Base-by-base conservation (phyloP, 23 tunicate genomes). In the Halocynthia aurantium region DNA sequence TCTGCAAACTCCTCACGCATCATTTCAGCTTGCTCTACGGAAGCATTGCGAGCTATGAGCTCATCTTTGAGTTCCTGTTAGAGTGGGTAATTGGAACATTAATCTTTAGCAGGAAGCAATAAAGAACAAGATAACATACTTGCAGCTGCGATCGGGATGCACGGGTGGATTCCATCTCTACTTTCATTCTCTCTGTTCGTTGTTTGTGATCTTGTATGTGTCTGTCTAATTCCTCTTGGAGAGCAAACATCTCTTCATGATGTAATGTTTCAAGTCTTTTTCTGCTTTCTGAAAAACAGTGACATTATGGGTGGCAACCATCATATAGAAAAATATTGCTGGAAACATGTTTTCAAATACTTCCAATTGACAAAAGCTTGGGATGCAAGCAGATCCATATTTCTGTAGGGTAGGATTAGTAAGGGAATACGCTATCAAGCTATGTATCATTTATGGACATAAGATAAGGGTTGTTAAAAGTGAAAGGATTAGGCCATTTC, bases 261-360 rank as follows among this genome's bases (percentile, higher is more conserved):
- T 88, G 95, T n/a, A 88, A 84, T 15, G 95, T 57, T 50, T 86
- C 95, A 50, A 88, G 69, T 8, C 95, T 78, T 57, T 88, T 88
- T 61, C 81, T 82, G 76, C 87, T 83, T 50, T 86, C 93, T 86
- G 68, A 49, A 76, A 61, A 20, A 15, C 5, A 2, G 44, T 31
- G 44, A 31, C 4, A 31, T 31, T 4, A 31, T 31, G 44, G 1
- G 44, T 31, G 44, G 4, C 56, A 22, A 44, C 4, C 19, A 15
- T 15, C n/a, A n/a, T 15, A 15, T 2, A 60, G 18, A 60, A 60
- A 60, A 15, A n/a, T 60, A 60, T 15, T n/a, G 64, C 18, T n/a
- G 64, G 64, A 60, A 60, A 18, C 64, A 60, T 60, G n/a, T 60
- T 60, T 60, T n/a, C 2, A 60, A 15, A 18, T 15, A 60, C 18